These are phyloP conservation scores for Ericerus pela DNA, from an alignment of 1,140 invertebrate species.

Conservation along the genomic window DNA sequence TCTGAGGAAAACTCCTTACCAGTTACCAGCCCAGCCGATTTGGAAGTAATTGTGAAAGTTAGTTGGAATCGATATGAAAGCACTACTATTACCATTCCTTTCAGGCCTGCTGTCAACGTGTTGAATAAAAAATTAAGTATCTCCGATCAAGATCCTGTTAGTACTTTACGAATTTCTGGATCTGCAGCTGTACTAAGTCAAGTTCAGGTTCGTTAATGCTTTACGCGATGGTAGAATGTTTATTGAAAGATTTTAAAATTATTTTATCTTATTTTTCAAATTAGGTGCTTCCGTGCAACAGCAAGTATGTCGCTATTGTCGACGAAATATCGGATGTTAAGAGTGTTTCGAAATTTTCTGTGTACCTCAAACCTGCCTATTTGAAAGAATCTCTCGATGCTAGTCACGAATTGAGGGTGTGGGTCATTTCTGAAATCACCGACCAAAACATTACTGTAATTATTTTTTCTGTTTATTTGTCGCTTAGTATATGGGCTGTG, in stretches of 20 bases:
- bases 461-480: not conserved
- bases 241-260: not conserved
- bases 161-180: not conserved
- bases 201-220: not conserved
- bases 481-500: too few species aligned
- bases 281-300: not conserved
- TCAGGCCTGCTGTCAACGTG: not conserved
- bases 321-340: not conserved
- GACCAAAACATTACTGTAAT: not conserved
- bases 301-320: not conserved
- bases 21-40: not conserved
- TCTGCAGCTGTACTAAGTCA: not conserved
- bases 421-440: not conserved
- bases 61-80: not conserved
- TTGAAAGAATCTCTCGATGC: not conserved
- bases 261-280: slow-evolving; percentile 1
- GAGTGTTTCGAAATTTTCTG: not conserved
- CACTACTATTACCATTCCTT: not conserved
- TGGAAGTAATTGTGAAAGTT: not conserved
- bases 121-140: not conserved
- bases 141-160: not conserved
- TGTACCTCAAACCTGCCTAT: not conserved
- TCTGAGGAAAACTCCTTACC: not conserved
- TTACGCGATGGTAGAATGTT: not conserved
- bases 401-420: not conserved